Conservation (phyloP, 2,888 invertebrate species). For the Dolichopus griseipennis region DNA sequence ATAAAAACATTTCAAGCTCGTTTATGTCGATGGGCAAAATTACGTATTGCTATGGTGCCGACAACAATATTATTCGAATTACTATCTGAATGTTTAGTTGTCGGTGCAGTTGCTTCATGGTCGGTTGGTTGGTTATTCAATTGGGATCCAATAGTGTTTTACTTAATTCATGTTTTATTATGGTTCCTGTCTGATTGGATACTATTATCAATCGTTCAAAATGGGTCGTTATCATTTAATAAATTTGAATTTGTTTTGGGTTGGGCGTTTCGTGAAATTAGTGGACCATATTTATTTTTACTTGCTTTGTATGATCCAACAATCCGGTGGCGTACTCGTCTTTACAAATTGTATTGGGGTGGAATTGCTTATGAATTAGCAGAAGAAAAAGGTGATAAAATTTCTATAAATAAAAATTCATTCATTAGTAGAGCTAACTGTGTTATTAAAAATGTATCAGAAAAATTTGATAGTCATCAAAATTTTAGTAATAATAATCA, state of each 20-base stretch:
- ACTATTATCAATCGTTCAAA: constrained; percentile 79
- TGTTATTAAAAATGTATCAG: not conserved
- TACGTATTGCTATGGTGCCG: constrained; percentile 93
- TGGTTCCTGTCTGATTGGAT: constrained; percentile 98
- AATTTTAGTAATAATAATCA: not conserved
- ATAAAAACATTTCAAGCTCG: constrained; percentile 79
- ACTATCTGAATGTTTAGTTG: constrained; percentile 86
- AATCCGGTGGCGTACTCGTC: constrained; percentile 88
- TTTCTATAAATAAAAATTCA: no score
- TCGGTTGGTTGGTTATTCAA: constrained; percentile 72
- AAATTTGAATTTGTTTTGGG: constrained; percentile 90
- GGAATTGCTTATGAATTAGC: constrained; percentile 85
- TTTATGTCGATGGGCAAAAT: constrained; percentile 84
- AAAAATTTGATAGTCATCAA: not conserved
- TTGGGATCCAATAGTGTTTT: constrained; percentile 85
- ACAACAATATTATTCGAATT: constrained; percentile 86
- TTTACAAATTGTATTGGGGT: constrained; percentile 90
- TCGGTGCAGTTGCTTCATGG: constrained; percentile 88
- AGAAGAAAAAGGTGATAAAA: constrained; percentile 44
- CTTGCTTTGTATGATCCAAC: constrained; percentile 79
- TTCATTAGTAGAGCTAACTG: not conserved
- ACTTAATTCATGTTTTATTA: constrained; percentile 80
- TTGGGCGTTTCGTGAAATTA: constrained; percentile 89
- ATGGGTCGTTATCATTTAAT: constrained; percentile 85
- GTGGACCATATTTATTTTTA: constrained; percentile 80